Base-by-base conservation (phyloP, 2,113 vertebrate genomes). In the Dipodomys ordii region DNA sequence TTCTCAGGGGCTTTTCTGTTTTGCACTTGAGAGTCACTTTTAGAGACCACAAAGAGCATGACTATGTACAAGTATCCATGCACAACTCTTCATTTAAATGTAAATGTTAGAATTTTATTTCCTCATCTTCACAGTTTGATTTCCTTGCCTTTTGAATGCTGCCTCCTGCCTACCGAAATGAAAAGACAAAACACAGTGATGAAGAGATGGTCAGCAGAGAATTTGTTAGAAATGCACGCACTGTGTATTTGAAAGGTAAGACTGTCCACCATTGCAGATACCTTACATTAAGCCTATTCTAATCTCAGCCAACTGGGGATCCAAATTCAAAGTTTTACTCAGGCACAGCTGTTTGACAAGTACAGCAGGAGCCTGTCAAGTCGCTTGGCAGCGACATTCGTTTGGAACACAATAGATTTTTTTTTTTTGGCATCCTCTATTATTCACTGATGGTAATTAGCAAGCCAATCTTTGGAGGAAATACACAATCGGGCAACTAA, bases 261-360 rank as follows among this genome's bases (percentile, higher is more conserved):
- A 77, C 15, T 74, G 65, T 44, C 44, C 67, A 32, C 27, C 23
- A 65, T 25, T 73, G 25, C 62, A 85, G 83, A 95, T 62, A 88
- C 78, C 62, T 90, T 94, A 83, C 95, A 80, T 91, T 86, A 93
- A 87, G 68, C 49, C 82, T 92, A 88, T 95, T 97, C 92, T 95
- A 95, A 96, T 95, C 73, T 83, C 30, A 12, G 71, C 77, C 35
- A 95, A 97, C 46, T 67, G 68, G 93, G 76, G 92, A 71, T 90
- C 35, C 76, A 89, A 77, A 72, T 95, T 97, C 74, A 87, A 57
- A 87, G 87, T 92, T 77, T 91, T 78, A 92, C 65, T 94, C 80
- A 53, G 71, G 82, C 64, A 94, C 83, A 96, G 83, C 46, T 94
- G 82, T 92, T 69, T 74, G 30, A 91, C 94, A 96, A 93, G 23